Conservation (phyloP, 23 tunicate genomes). For the Aplidium turbinatum region DNA sequence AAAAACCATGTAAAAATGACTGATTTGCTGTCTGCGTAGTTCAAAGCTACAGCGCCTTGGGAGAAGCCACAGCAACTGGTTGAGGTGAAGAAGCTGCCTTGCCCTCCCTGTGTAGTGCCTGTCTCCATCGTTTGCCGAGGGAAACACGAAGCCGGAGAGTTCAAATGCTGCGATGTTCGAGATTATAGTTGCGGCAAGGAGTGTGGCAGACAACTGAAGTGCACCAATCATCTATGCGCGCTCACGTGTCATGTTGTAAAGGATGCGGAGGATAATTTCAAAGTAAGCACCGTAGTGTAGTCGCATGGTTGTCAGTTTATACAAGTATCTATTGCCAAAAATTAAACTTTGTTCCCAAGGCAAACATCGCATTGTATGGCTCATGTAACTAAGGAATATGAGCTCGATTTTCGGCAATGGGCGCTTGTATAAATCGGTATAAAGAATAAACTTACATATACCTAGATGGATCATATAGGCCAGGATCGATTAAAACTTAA, state of each 20-base stretch:
- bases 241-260: constrained; percentile 65
- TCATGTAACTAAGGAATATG: too few species aligned
- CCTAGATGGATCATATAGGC: background rate
- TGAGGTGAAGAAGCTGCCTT: constrained; percentile 42
- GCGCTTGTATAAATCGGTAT: too few species aligned
- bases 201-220: constrained; percentile 62
- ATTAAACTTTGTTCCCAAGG: background rate
- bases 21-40: too few species aligned
- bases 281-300: constrained; percentile 1
- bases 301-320: background rate
- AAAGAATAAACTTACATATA: too few species aligned
- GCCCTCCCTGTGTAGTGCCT: constrained; percentile 78
- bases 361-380: too few species aligned
- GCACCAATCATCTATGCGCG: constrained; percentile 71
- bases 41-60: constrained; percentile 75
- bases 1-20: too few species aligned
- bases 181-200: constrained; percentile 65
- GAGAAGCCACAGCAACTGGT: constrained; percentile 47
- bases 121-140: constrained; percentile 67
- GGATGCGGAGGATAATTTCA: constrained; percentile 14
- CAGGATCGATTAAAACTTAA: too few species aligned
- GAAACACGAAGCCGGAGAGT: constrained; percentile 48
- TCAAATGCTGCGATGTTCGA: constrained; percentile 65
- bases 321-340: background rate
- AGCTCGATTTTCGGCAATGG: too few species aligned